phyloP scores from a whole-genome alignment of 2,888 invertebrate genomes.

The Nomada lathburiana region DNA sequence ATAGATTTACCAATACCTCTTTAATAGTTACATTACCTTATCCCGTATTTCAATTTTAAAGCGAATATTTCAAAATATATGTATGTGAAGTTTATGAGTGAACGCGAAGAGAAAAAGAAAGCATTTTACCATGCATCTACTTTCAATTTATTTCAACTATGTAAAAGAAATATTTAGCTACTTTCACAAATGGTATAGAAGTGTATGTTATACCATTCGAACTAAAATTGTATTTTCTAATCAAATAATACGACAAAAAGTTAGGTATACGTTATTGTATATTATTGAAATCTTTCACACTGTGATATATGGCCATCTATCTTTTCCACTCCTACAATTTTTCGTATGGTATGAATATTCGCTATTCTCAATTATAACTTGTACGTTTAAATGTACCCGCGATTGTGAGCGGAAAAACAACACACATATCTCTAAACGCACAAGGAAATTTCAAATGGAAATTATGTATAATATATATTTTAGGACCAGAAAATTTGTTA shows the following conservation, averaged over 20 bases:
- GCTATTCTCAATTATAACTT: not conserved
- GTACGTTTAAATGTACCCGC: not conserved
- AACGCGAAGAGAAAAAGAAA: not conserved
- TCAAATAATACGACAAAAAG: not conserved
- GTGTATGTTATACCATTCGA: not conserved
- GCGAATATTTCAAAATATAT: not conserved
- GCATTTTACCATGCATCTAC: not conserved
- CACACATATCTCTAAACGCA: slow-evolving; percentile 43
- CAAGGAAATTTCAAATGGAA: slow-evolving; percentile 19
- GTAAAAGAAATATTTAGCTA: not conserved
- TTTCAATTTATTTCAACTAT: not conserved
- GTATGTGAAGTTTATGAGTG: not conserved
- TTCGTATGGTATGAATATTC: slow-evolving; percentile 10
- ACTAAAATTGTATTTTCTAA: slow-evolving; percentile 33
- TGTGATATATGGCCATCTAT: slow-evolving; percentile 60
- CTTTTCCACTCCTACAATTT: slow-evolving; percentile 38
- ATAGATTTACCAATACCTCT: not conserved
- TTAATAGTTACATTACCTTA: slow-evolving; percentile 1
- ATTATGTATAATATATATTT: not conserved
- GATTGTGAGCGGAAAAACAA: not conserved
- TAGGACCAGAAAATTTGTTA: slow-evolving; percentile 9
- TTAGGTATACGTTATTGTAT: slow-evolving; percentile 28
- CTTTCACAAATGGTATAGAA: not conserved
- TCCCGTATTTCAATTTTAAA: not conserved
- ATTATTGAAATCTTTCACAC: slow-evolving; percentile 45